Evolutionary conservation across 2,113 vertebrate species (phyloP), one percentile per base, ranked within the genome.

Genomic region (Semnopithecus entellus): DNA sequence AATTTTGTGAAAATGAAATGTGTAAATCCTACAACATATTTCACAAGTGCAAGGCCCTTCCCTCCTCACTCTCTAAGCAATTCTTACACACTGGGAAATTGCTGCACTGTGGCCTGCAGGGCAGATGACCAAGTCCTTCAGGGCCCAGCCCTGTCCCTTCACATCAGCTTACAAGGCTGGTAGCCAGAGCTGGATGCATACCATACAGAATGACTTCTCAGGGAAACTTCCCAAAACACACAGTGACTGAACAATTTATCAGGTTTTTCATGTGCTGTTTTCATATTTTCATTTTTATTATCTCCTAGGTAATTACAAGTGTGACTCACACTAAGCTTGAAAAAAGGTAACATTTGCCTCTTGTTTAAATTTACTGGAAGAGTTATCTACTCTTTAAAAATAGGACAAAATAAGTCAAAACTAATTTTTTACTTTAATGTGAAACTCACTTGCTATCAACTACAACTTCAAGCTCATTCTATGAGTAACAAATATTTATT

Each of bases 301-400:
- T 20, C 61, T 70, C 25, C 61, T 45, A 55, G 13, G 6, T 91
- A 87, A 94, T 52, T 25, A 30, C 6, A 55, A 75, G 12, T 79
- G 22, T 35, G 20, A 73, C 18, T 79, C 64, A 38, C 6, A 76
- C 2, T 61, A 9, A 95, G 14, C 30, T 59, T 81, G 10, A 82
- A 85, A 18, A 81, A 88, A 25, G 6, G 10, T 81, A 40, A 64
- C 32, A 66, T 55, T 12, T 93, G 20, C 9, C 66, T 83, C 48
- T 43, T 64, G 52, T 88, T 75, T 92, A 81, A 68, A 35, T 61
- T 95, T 48, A 91, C 22, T 72, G 32, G 52, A 83, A 95, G 11
- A 91, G 16, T 43, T 70, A 80, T 43, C 78, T 35, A 79, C 55
- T 94, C 78, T 93, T 84, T 52, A 89, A 89, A 96, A 90, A 57